A percentile compares a stretch with the other conserved stretches of the same genome.
phyloP scores from a whole-genome alignment of 2,797 vertebrate species.

The Meda fulgida region DNA sequence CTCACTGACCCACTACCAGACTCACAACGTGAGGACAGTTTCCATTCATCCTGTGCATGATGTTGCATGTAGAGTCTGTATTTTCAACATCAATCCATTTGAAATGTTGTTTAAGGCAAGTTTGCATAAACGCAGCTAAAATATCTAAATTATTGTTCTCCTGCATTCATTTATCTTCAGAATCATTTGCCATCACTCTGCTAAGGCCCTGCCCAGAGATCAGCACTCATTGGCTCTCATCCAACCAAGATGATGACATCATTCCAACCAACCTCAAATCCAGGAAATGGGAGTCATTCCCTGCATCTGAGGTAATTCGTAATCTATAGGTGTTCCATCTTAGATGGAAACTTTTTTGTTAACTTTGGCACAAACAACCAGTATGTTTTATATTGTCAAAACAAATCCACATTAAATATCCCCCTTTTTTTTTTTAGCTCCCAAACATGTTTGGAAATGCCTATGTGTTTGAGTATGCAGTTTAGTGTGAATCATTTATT shows the following conservation, averaged over 20 bases:
- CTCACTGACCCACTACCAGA: slow-evolving; percentile 84
- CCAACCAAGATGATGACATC: slow-evolving; percentile 80
- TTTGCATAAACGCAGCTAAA: neutral
- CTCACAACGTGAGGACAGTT: slow-evolving; percentile 73
- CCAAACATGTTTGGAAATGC: neutral
- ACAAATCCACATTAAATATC: neutral
- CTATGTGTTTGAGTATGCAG: neutral
- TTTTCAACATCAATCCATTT: neutral
- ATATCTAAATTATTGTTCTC: neutral
- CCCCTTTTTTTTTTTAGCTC: neutral
- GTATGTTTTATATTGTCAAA: neutral
- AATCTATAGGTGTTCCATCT: neutral
- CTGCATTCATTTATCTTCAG: slow-evolving; percentile 67
- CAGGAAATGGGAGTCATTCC: slow-evolving; percentile 77
- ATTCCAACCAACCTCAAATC: slow-evolving; percentile 83
- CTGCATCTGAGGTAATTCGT: slow-evolving; percentile 77
- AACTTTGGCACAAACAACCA: neutral
- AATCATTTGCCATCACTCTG: slow-evolving; percentile 81
- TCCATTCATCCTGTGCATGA: neutral
- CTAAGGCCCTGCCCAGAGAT: slow-evolving; percentile 79
- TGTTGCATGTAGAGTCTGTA: neutral
- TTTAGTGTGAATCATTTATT: neutral
- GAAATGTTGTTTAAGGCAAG: neutral
- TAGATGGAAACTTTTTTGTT: neutral
- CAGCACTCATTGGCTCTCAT: slow-evolving; percentile 81